Evolutionary conservation across 1,140 invertebrate genomes (phyloP), one percentile per base, ranked within the genome.

Genomic region (Drosophila eugracilis): DNA sequence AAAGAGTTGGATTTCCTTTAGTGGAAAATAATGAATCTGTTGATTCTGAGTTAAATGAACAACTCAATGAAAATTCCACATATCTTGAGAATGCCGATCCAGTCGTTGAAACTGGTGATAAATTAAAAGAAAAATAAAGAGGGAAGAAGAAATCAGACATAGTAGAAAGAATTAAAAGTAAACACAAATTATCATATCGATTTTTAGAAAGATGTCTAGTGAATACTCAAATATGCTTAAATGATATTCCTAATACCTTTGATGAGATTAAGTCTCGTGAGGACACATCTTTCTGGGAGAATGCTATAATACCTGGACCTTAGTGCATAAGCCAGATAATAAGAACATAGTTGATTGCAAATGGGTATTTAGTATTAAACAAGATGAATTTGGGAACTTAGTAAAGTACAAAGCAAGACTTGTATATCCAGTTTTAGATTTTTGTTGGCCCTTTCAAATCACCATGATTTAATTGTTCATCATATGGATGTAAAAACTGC

Each of bases 391-490:
- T 74, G 90, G 91, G 49, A 73, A 90, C 32, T 75, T 84, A 42
- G 50, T 73, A 14, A 79, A 67, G 55, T 90, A 91, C 69, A 93
- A 92, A 58, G 92, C 90, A 28, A 65, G 92, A 26, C 76, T 92
- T 47, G 90, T 93, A 30, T 92, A 91, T 4, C 76, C 89, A 41
- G 92, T n/a, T n/a, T n/a, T n/a, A n/a, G n/a, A n/a, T n/a, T n/a
- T n/a, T n/a, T n/a, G n/a, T n/a, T n/a, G n/a, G n/a, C n/a, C n/a
- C n/a, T n/a, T n/a, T n/a, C n/a, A n/a, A n/a, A n/a, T n/a, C n/a
- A n/a, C n/a, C n/a, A n/a, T n/a, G n/a, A n/a, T n/a, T n/a, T n/a
- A n/a, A n/a, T n/a, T n/a, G n/a, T n/a, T n/a, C n/a, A n/a, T n/a
- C n/a, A n/a, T n/a, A n/a, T n/a, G 45, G 57, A 34, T 42, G 57